Conservation (phyloP, 2,113 vertebrate genomes). For the Lathamus discolor region DNA sequence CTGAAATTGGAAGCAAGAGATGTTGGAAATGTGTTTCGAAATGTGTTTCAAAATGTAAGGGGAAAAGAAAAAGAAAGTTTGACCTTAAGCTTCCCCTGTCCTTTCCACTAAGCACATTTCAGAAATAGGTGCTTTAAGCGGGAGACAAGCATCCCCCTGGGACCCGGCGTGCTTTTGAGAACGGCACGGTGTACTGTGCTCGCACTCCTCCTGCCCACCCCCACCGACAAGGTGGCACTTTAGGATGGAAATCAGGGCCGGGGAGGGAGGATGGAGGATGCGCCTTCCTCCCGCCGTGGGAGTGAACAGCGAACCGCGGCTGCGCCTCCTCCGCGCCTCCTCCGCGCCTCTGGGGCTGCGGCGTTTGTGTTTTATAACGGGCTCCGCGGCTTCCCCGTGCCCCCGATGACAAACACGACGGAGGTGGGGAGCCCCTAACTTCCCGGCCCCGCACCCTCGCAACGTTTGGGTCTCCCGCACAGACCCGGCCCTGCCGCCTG, state of each 20-base stretch:
- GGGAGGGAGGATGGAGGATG: fast-evolving
- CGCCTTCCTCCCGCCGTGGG: too few relatives aligned
- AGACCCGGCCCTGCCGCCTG: neutral
- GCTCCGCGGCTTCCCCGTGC: neutral
- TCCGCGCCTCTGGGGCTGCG: neutral
- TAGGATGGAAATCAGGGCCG: fast-evolving
- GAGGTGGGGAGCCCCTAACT: neutral
- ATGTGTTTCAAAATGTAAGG: neutral
- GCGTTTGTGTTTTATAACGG: fast-evolving
- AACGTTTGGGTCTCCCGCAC: neutral
- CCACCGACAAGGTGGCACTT: neutral
- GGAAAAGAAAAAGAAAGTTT: neutral
- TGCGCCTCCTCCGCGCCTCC: neutral
- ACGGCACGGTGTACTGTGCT: fast-evolving
- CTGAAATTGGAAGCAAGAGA: neutral
- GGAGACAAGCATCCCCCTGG: neutral
- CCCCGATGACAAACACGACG: neutral
- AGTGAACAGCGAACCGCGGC: neutral
- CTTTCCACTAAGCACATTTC: neutral
- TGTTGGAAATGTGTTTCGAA: neutral
- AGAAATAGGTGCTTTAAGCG: neutral
- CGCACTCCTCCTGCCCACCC: fast-evolving
- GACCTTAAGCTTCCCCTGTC: neutral
- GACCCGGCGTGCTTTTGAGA: fast-evolving
- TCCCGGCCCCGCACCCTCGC: neutral